phyloP scores from a whole-genome alignment of 2,113 vertebrate species.

The Centropus bengalensis region DNA sequence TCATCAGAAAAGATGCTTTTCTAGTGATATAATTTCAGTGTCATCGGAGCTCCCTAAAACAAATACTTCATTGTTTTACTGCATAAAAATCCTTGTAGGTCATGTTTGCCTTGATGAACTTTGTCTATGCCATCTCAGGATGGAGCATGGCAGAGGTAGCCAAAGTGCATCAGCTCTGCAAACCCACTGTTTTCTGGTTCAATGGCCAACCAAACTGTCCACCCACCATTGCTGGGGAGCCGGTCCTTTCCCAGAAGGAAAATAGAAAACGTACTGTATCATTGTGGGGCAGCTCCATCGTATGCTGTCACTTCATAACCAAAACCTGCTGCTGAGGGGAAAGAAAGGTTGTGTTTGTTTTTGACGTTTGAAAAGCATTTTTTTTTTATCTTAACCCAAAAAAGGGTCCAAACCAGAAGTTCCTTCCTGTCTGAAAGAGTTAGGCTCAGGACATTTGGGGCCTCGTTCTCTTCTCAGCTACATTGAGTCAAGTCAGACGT shows the following conservation, averaged over 20 bases:
- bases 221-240: not conserved
- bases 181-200: conserved; percentile 11
- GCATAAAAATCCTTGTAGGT: conserved; percentile 11
- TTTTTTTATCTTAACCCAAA: not conserved
- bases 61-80: conserved; percentile 18
- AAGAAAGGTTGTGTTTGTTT: conserved; percentile 39
- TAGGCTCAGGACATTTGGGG: not conserved
- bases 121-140: not conserved
- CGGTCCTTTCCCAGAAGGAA: conserved; percentile 14
- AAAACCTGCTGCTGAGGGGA: conserved; percentile 61
- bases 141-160: not conserved
- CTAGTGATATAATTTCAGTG: not conserved
- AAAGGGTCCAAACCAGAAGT: conserved; percentile 56
- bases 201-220: not conserved
- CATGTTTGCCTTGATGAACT: not conserved
- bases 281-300: conserved; percentile 39
- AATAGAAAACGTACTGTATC: not conserved
- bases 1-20: not conserved
- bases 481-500: not conserved
- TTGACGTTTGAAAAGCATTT: conserved; percentile 43
- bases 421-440: conserved; percentile 40
- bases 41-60: conserved; percentile 18
- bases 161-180: conserved; percentile 26
- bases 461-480: not conserved
- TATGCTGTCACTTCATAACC: conserved; percentile 43